Evolutionary conservation across 2,888 invertebrate species (phyloP).

Genomic region (Agonopterix arenella): DNA sequence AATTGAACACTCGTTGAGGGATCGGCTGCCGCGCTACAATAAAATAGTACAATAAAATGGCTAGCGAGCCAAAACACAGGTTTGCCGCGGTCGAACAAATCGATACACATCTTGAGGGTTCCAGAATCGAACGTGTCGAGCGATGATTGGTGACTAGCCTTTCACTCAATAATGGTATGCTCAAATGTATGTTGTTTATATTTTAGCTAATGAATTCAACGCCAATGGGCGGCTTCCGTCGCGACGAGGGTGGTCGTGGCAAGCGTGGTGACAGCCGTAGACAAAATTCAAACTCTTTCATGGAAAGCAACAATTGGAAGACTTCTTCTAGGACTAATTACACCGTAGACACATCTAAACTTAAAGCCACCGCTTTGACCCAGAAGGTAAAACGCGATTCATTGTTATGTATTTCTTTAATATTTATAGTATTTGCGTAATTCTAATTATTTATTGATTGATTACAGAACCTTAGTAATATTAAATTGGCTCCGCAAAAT

Average conservation of each 20-base stretch:
- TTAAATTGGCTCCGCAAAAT: conserved; percentile 57
- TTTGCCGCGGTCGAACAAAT: no score
- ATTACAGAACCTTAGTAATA: conserved; percentile 48
- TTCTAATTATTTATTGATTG: background rate
- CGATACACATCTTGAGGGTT: no score
- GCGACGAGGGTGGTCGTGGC: conserved; percentile 76
- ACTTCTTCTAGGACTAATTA: conserved; percentile 34
- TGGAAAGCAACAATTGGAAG: conserved; percentile 52
- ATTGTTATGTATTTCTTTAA: background rate
- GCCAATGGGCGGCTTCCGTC: conserved; percentile 64
- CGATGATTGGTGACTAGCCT: no score
- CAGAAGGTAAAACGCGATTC: conserved; percentile 38
- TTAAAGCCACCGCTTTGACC: conserved; percentile 43
- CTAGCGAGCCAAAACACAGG: no score
- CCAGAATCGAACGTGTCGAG: no score
- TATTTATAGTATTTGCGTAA: background rate
- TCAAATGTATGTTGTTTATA: background rate
- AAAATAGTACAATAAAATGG: no score
- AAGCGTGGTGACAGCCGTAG: conserved; percentile 55
- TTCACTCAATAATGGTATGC: no score
- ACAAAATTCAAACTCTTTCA: conserved; percentile 40
- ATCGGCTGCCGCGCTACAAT: no score
- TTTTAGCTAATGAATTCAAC: conserved; percentile 57
- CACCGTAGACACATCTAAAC: conserved; percentile 56
- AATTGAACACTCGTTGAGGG: no score